Percentiles rank a stretch among this genome's conserved stretches.
phyloP scores from a whole-genome alignment of 2,113 vertebrate species.

The Centropus unirufus region DNA sequence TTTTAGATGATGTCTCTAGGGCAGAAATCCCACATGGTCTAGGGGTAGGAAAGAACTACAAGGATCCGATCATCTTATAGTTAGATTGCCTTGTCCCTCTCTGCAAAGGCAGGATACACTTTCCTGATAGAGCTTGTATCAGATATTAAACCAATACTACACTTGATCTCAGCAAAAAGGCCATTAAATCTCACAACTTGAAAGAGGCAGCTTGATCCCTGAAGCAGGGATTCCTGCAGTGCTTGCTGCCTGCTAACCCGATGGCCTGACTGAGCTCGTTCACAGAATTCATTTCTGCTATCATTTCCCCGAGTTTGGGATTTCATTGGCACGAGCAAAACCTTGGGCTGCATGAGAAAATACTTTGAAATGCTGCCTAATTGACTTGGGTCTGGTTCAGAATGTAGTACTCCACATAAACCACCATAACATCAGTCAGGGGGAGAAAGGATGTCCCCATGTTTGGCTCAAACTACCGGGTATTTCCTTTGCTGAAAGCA shows the following conservation, averaged over 20 bases:
- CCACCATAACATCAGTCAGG: slow-evolving; percentile 50
- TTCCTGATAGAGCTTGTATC: slow-evolving; percentile 23
- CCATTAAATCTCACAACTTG: slow-evolving; percentile 55
- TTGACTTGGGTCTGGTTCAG: slow-evolving; percentile 59
- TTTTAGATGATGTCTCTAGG: slow-evolving; percentile 24
- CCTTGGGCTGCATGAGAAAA: slow-evolving; percentile 11
- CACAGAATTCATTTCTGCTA: background rate
- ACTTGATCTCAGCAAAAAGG: slow-evolving; percentile 52
- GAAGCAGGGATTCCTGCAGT: slow-evolving; percentile 30
- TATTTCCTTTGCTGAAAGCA: slow-evolving; percentile 63
- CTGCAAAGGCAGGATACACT: background rate
- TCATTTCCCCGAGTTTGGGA: background rate
- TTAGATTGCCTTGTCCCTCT: background rate
- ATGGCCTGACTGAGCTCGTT: background rate
- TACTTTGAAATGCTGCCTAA: slow-evolving; percentile 47
- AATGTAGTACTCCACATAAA: slow-evolving; percentile 45
- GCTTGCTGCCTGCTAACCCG: slow-evolving; percentile 32
- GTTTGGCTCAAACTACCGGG: slow-evolving; percentile 42
- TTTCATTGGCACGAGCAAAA: slow-evolving; percentile 5
- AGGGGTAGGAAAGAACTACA: background rate
- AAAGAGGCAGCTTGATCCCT: slow-evolving; percentile 43
- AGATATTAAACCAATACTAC: slow-evolving; percentile 7
- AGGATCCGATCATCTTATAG: slow-evolving; percentile 15
- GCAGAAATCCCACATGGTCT: slow-evolving; percentile 45
- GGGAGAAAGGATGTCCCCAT: slow-evolving; percentile 39